Conservation (phyloP, 2,113 vertebrate species). For the Bombycilla garrulus region DNA sequence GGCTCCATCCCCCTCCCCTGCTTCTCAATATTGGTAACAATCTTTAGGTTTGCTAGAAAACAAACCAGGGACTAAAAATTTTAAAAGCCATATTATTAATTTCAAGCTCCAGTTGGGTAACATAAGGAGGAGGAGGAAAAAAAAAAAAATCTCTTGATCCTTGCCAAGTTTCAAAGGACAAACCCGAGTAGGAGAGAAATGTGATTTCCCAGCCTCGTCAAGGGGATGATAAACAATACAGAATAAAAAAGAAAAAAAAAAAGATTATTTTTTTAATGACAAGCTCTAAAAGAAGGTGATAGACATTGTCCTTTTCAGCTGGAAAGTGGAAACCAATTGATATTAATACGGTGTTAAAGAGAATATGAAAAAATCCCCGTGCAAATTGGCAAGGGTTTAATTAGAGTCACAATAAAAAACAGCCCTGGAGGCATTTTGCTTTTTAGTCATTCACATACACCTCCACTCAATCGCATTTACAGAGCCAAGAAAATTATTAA, state of each 20-base stretch:
- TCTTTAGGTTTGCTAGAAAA: conserved; percentile 47
- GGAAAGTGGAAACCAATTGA: conserved; percentile 54
- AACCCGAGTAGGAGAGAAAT: conserved; percentile 42
- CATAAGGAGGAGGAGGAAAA: conserved; percentile 35
- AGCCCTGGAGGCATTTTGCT: conserved; percentile 67
- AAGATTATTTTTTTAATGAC: neutral
- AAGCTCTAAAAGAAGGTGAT: conserved; percentile 37
- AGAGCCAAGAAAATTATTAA: conserved; percentile 50
- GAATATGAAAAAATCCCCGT: conserved; percentile 26
- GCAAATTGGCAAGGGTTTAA: conserved; percentile 77
- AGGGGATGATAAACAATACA: conserved; percentile 50
- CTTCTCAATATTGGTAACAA: neutral
- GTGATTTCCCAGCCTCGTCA: conserved; percentile 46
- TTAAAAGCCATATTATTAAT: neutral
- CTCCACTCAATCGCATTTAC: neutral
- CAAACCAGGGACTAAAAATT: conserved; percentile 17
- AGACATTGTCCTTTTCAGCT: conserved; percentile 61
- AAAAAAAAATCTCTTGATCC: neutral
- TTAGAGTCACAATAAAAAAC: conserved; percentile 65
- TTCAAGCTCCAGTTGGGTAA: conserved; percentile 37
- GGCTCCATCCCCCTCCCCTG: neutral
- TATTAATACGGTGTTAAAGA: conserved; percentile 54
- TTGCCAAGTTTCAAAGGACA: conserved; percentile 64
- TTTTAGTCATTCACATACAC: conserved; percentile 58
- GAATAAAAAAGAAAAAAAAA: neutral